phyloP scores from a whole-genome alignment of 2,113 vertebrate species.

The Aleadryas rufinucha region DNA sequence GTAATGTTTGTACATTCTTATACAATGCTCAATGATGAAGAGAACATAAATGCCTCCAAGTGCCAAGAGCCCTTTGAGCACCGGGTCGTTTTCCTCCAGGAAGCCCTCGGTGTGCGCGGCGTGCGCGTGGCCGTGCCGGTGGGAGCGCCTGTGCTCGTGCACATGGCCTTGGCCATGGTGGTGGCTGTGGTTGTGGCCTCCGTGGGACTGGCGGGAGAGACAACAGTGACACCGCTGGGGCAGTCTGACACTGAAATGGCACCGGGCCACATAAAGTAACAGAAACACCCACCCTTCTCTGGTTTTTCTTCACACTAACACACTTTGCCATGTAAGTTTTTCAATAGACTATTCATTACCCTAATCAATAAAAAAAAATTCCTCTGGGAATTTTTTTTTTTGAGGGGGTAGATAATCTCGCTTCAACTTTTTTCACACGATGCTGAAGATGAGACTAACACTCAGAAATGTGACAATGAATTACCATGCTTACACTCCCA shows the following conservation, averaged over 20 bases:
- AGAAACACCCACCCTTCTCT: too few relatives aligned
- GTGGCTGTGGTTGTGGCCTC: conserved; percentile 84
- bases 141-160: conserved; percentile 60
- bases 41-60: conserved; percentile 94
- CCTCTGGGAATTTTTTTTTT: background rate
- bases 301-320: background rate
- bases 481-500: background rate
- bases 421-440: background rate
- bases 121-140: conserved; percentile 60
- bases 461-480: background rate
- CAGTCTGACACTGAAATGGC: background rate
- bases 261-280: rapidly evolving
- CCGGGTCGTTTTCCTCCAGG: conserved; percentile 82
- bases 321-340: background rate
- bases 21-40: conserved; percentile 96
- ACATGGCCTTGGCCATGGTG: conserved; percentile 34
- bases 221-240: background rate
- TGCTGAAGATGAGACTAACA: background rate
- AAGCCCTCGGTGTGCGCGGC: conserved; percentile 49
- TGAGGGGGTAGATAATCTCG: background rate
- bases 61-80: conserved; percentile 94
- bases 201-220: conserved; percentile 80
- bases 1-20: conserved; percentile 95
- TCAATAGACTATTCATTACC: background rate
- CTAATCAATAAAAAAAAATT: background rate